Evolutionary conservation across 2,113 vertebrate species (phyloP), one percentile per base, ranked within the genome.

Genomic region (Nicator chloris): DNA sequence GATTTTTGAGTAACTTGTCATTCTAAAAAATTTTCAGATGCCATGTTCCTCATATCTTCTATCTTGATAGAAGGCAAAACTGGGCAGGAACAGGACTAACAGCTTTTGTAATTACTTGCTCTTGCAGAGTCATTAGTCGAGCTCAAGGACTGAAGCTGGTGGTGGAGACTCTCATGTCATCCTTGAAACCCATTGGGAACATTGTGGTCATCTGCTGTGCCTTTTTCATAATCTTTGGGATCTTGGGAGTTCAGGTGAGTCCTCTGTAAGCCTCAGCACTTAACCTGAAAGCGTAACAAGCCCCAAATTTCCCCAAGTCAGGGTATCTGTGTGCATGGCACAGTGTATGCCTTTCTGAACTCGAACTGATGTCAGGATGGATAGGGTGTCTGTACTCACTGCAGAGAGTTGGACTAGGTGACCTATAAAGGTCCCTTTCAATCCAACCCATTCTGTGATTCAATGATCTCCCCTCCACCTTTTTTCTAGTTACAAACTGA

Each of bases 161-260:
- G 85, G 99, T 99, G 42, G 99, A 99, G 97, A 99, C 99, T 3
- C 97, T 99, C 84, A 99, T 99, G 99, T 99, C 99, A 5, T 99
- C 99, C 2, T 98, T 99, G 91, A 99, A 99, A 95, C 99, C 99
- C 88, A 99, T 99, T 20, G 99, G 99, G 81, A 99, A 99, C 97
- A 99, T 99, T 2, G 99, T 99, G 97, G 99, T 99, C 97, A 99
- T 99, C 97, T 99, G 99, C 97, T 99, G 99, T 92, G 99, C 99
- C 89, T 99, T 99, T 97, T 99, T 99, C 98, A 99, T 99, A 95
- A 99, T 99, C 97, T 99, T 99, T 63, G 99, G 99, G 92, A 99
- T 99, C 97, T 97, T 99, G 75, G 99, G 99, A 93, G 99, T 99
- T 26, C 99, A 99, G 99, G 99, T 99, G 90, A 97, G 98, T 87